Conservation (phyloP, 2,797 vertebrate genomes). For the Poeciliopsis paucimaculata region DNA sequence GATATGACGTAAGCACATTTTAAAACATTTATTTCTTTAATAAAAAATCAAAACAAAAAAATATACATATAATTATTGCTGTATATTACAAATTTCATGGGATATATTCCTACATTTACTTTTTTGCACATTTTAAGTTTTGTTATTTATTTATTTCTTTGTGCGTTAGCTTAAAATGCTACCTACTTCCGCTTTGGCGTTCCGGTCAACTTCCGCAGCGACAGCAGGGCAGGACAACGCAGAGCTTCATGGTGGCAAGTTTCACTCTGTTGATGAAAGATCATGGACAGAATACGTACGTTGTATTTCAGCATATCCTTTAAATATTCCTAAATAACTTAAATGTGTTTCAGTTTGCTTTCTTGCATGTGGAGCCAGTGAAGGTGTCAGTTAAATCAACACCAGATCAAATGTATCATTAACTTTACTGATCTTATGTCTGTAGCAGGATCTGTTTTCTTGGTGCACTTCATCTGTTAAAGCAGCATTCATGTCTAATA, state of each 20-base stretch:
- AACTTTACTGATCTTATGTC: neutral
- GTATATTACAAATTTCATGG: rapidly evolving
- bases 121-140: neutral
- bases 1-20: conserved; percentile 70
- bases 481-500: neutral
- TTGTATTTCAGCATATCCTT: neutral
- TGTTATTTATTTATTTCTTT: neutral
- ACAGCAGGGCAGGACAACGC: conserved; percentile 2
- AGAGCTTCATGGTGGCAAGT: conserved; percentile 43
- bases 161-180: neutral
- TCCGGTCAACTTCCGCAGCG: conserved; percentile 62
- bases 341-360: neutral
- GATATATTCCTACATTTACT: rapidly evolving
- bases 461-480: neutral
- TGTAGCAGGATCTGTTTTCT: neutral
- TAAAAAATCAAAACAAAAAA: neutral
- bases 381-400: conserved; percentile 21
- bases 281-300: conserved; percentile 81
- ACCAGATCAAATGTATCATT: neutral
- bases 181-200: conserved; percentile 59
- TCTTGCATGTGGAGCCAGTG: conserved; percentile 7
- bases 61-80: neutral
- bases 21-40: neutral
- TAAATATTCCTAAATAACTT: neutral
- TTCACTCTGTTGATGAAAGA: conserved; percentile 44